Conservation (phyloP, 2,888 invertebrate genomes). For the Halictus quadricinctus region DNA sequence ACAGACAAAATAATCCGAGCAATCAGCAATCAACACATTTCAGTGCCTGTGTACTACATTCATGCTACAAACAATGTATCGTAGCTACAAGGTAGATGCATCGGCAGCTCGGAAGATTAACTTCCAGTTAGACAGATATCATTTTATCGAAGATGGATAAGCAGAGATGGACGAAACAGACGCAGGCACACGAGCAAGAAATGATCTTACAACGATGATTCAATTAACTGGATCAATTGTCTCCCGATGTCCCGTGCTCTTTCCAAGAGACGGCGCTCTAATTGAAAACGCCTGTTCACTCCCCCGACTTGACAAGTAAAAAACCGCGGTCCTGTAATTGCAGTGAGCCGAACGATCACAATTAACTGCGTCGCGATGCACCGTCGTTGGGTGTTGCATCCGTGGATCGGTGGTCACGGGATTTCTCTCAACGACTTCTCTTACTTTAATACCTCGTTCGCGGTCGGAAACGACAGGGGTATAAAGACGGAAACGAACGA, state of each 20-base stretch:
- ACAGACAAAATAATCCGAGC: background rate
- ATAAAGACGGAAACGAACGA: background rate
- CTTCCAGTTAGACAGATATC: background rate
- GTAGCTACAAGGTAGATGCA: background rate
- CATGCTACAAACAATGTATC: background rate
- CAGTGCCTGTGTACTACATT: background rate
- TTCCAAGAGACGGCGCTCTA: background rate
- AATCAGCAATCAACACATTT: background rate
- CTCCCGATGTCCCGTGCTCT: background rate
- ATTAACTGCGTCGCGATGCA: conserved; percentile 22
- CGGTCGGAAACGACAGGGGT: background rate
- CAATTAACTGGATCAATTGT: background rate
- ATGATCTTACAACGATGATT: background rate
- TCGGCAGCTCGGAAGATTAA: background rate
- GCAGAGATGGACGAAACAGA: background rate
- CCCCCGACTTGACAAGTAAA: background rate
- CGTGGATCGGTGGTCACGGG: conserved; percentile 7
- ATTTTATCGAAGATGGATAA: background rate
- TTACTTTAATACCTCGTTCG: conserved; percentile 39
- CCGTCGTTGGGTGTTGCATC: conserved; percentile 15
- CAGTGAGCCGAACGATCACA: conserved; percentile 20
- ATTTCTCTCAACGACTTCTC: conserved; percentile 23
- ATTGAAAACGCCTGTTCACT: conserved; percentile 1
- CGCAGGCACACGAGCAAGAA: background rate
- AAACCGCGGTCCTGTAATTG: conserved; percentile 28